Base-by-base conservation (phyloP, 2,888 invertebrate genomes). In the Drosophila pseudotalamancana region DNA sequence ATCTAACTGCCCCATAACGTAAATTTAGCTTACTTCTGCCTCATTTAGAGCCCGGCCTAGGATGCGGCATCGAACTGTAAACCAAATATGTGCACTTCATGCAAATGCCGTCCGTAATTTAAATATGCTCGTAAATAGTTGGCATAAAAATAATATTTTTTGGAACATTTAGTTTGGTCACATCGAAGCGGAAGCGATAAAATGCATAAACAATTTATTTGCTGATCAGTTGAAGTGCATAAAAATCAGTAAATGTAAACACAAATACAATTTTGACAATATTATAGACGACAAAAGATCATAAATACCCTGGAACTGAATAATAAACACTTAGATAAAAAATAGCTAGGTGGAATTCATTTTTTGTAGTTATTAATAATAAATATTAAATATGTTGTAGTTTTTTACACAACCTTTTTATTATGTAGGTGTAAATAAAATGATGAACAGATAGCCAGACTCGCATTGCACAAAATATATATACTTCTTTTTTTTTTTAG, bases 151-250 rank as follows among this genome's bases (percentile, higher is more conserved):
- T 21, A 21, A 12, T 39, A 43, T 34, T 14, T 37, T 19, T 45
- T 11, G 12, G 9, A 29, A 35, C 34, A 48, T 45, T 49, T 40
- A 8, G 37, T 16, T 21, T n/a, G 32, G 29, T 25, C 27, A n/a
- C 48, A 45, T 35, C n/a, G 31, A 27, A 37, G 11, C 72, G 79
- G 73, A 77, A 62, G 46, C 50, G 62, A 71, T 73, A 62, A 78
- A 72, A 64, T 61, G 29, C 34, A 34, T 42, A 31, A 50, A 31
- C 61, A 78, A 75, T 72, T 67, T 60, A 74, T 74, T 77, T 67
- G 35, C 45, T 55, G 53, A 67, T 60, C 72, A 54, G 56, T 53
- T 67, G 39, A 46, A 61, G 57, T 37, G 42, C 27, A 48, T 29
- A 29, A 40, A 67, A 66, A 50, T 64, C 39, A 54, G 27, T 23